phyloP scores from a whole-genome alignment of 2,113 vertebrate species.

The Candoia aspera region DNA sequence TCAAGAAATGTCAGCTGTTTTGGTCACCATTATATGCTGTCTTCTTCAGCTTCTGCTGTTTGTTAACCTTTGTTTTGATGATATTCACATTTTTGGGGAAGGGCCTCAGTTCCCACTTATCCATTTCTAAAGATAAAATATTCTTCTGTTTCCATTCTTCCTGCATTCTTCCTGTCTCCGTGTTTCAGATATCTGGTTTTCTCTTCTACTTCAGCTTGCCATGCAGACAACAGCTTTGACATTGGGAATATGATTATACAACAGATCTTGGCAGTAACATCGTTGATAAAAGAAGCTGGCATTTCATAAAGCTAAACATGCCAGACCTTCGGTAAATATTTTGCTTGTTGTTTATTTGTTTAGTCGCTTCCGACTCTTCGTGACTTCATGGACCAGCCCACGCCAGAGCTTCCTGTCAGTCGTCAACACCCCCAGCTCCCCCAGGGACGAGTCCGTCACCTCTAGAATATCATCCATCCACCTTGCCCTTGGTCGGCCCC shows the following conservation, averaged over 20 bases:
- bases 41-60: conserved; percentile 7
- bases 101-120: conserved; percentile 15
- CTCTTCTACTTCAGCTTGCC: conserved; percentile 27
- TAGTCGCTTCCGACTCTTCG: too few species aligned
- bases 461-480: too few species aligned
- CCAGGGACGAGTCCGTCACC: too few species aligned
- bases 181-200: conserved; percentile 25
- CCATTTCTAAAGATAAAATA: conserved; percentile 38
- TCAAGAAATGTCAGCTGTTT: not conserved
- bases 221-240: conserved; percentile 39
- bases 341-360: too few species aligned
- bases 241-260: conserved; percentile 31
- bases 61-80: conserved; percentile 25
- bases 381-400: too few species aligned
- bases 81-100: conserved; percentile 22
- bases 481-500: too few species aligned
- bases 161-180: conserved; percentile 31
- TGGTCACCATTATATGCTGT: not conserved
- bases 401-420: too few species aligned
- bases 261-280: not conserved
- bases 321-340: not conserved
- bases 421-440: too few species aligned
- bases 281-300: conserved; percentile 8
- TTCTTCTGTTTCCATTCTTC: not conserved
- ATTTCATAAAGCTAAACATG: not conserved